These are phyloP conservation scores for Tribolium castaneum DNA, from an alignment of 1,140 invertebrate species.

Conservation along the genomic window DNA sequence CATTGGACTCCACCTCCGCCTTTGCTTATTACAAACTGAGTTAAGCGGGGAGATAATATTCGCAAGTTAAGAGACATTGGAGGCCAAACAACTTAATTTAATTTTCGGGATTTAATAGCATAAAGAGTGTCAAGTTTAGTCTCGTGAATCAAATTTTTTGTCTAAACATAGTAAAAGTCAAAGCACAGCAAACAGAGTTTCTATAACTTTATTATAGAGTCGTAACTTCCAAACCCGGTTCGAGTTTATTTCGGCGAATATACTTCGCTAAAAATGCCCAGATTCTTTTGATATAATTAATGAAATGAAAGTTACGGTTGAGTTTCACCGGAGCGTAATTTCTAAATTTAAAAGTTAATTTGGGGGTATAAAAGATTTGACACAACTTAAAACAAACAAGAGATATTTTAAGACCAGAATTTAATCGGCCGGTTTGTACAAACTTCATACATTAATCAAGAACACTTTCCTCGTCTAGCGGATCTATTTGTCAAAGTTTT, in stretches of 20 bases:
- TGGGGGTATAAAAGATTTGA: slow-evolving; percentile 16
- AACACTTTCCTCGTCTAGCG: slow-evolving; percentile 4
- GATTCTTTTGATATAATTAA: background rate
- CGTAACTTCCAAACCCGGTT: slow-evolving; percentile 9
- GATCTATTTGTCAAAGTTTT: slow-evolving; percentile 21
- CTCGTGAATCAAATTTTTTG: background rate
- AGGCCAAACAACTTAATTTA: background rate
- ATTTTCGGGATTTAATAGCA: background rate
- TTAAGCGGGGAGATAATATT: background rate
- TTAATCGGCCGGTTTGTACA: slow-evolving; percentile 29
- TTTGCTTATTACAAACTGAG: background rate
- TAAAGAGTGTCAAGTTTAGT: background rate
- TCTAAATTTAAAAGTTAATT: slow-evolving; percentile 30
- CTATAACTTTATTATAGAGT: slow-evolving; percentile 23
- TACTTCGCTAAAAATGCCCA: background rate
- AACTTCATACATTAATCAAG: slow-evolving; percentile 34
- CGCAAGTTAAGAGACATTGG: background rate
- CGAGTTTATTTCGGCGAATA: background rate
- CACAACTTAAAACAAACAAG: slow-evolving; percentile 29
- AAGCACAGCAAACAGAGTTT: background rate
- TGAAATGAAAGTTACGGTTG: background rate
- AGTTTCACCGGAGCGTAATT: background rate
- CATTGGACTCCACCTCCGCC: background rate
- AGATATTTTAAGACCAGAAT: slow-evolving; percentile 33
- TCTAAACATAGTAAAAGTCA: slow-evolving; percentile 23